Conservation (phyloP, 35 echinoderm and acorn worm species). For the Apostichopus parvimensis region DNA sequence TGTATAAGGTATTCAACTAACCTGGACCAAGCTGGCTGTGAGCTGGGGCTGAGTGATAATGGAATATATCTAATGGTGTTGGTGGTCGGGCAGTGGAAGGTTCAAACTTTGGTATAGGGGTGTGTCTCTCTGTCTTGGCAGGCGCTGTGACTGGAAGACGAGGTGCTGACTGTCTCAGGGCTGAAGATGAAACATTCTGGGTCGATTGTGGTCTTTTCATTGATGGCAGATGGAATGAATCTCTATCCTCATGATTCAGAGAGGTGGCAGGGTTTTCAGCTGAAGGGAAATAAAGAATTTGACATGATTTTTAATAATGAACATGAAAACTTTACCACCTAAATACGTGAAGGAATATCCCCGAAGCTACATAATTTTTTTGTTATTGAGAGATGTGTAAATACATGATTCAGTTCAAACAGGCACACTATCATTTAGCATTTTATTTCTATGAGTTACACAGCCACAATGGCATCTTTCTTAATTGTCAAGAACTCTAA, state of each 20-base stretch:
- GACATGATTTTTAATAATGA: no score
- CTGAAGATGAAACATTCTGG: background rate
- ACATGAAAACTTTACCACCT: background rate
- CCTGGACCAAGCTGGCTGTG: slow-evolving; percentile 90
- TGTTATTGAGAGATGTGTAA: no score
- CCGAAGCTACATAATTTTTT: no score
- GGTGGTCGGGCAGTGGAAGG: slow-evolving; percentile 78
- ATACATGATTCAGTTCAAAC: no score
- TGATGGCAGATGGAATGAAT: slow-evolving; percentile 64
- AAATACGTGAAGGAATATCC: no score
- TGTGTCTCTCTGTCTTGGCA: slow-evolving; percentile 42
- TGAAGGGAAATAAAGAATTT: slow-evolving; percentile 1
- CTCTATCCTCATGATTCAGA: slow-evolving; percentile 62
- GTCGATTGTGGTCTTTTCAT: slow-evolving; percentile 53
- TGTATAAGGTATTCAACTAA: no score
- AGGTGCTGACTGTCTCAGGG: background rate
- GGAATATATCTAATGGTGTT: slow-evolving; percentile 91
- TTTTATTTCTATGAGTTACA: no score
- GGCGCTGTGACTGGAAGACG: slow-evolving; percentile 68
- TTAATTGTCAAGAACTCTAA: no score
- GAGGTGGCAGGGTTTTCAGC: slow-evolving; percentile 91
- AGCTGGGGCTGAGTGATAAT: slow-evolving; percentile 88
- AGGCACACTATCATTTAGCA: no score
- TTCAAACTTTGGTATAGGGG: slow-evolving; percentile 71
- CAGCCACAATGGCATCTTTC: no score